Base-by-base conservation (phyloP, 1,140 invertebrate species). In the Lepidurus packardi region DNA sequence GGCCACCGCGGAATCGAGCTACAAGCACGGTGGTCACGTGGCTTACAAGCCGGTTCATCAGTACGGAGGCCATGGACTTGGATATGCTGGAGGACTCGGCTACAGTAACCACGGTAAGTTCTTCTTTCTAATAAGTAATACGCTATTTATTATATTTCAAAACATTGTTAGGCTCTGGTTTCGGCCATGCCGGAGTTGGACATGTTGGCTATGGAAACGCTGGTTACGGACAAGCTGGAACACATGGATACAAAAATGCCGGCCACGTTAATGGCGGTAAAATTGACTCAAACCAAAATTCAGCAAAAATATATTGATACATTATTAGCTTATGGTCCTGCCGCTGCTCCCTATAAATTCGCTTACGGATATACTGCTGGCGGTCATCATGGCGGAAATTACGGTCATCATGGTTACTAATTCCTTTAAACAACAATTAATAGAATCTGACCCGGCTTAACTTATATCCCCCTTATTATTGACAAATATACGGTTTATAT, bases 401-500 rank as follows among this genome's bases (percentile, higher is more conserved):
- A 65, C 53, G 53, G 53, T 21, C 53, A 65, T n/a, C 53, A 65
- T 34, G 53, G 53, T n/a, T 65, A 65, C 13, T 65, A 65, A 65
- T 65, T 65, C 21, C 21, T 65, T 13, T 21, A 65, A 65, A n/a
- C 53, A 7, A 65, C 5, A 65, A n/a, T 16, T 65, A 16, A 13
- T 65, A 16, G 16, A 11, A 11, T n/a, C 53, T 21, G 53, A 21
- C 8, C 2, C 21, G 16, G 2, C 53, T 65, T n/a, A 65, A 7
- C 8, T 65, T 65, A 65, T 65, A 16, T 21, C 6, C 6, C 13
- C 10, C 8, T 6, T n/a, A 13, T 65, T 13, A 65, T 7, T 65
- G 21, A 65, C 13, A n/a, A 65, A 13, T n/a, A 65, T 65, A 21
- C 13, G 45, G 10, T 65, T 16, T 65, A 65, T 65, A n/a, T 21